Conservation (phyloP, 2,797 vertebrate species). For the Malacoctenus gilli region DNA sequence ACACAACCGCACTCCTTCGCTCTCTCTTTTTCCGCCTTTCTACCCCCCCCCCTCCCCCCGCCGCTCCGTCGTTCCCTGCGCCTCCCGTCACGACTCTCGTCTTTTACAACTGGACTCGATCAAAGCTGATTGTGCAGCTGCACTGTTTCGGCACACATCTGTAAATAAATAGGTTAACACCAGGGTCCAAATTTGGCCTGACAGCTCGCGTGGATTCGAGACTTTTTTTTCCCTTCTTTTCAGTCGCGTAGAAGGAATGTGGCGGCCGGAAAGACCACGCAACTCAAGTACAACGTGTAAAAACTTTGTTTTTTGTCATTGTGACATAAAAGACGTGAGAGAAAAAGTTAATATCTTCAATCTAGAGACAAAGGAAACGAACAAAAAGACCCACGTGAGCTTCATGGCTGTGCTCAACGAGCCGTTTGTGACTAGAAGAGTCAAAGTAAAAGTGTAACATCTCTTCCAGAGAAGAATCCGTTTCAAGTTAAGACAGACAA, state of each 20-base stretch:
- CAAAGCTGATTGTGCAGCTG: conserved; percentile 75
- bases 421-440: too few species aligned
- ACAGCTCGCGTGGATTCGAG: conserved; percentile 40
- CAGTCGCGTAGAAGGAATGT: conserved; percentile 9
- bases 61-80: conserved; percentile 39
- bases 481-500: too few species aligned
- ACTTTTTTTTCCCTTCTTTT: neutral
- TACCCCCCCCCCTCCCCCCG: conserved; percentile 54
- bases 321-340: too few species aligned
- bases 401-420: too few species aligned
- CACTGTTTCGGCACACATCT: conserved; percentile 52
- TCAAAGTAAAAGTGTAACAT: too few species aligned
- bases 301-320: too few species aligned
- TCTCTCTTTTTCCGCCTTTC: conserved; percentile 42
- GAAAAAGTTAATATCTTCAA: too few species aligned
- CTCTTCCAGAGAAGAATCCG: too few species aligned
- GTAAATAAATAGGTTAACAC: conserved; percentile 75
- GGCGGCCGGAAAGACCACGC: too few species aligned
- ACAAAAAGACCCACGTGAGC: too few species aligned
- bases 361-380: too few species aligned
- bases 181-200: conserved; percentile 31
- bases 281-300: too few species aligned
- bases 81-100: conserved; percentile 64
- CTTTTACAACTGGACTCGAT: conserved; percentile 65
- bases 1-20: conserved; percentile 67